Percentiles rank a stretch among this genome's conserved stretches.
Conservation (phyloP, 2,797 vertebrate genomes). For the Podargus strigoides region DNA sequence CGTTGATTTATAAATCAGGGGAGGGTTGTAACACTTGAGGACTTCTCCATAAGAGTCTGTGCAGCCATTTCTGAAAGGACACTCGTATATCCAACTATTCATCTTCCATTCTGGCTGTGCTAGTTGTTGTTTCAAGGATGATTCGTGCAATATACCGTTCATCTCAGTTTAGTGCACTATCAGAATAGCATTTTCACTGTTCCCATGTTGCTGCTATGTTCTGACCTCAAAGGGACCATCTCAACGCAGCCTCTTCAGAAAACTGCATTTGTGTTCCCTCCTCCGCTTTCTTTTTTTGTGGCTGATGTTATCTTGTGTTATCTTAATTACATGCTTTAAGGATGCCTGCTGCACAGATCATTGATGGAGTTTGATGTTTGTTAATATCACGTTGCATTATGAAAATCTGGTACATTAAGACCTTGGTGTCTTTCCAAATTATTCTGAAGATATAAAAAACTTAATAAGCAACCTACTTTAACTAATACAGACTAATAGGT, state of each 20-base stretch:
- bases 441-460: conserved; percentile 47
- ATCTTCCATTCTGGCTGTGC: background rate
- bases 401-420: conserved; percentile 64
- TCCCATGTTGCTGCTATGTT: background rate
- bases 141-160: background rate
- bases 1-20: background rate
- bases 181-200: background rate
- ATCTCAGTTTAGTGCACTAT: background rate
- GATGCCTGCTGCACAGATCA: conserved; percentile 54
- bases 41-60: background rate
- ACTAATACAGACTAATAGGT: conserved; percentile 5
- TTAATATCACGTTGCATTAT: conserved; percentile 54
- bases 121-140: background rate
- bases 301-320: conserved; percentile 60
- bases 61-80: background rate
- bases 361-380: conserved; percentile 71
- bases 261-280: background rate
- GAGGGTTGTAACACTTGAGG: background rate
- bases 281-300: background rate
- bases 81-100: background rate
- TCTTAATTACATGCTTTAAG: conserved; percentile 71
- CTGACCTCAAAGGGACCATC: conserved; percentile 31
- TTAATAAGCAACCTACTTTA: conserved; percentile 42
- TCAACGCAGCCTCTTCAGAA: background rate
- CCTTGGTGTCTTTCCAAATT: conserved; percentile 60